These are phyloP conservation scores for Ceratotherium simum DNA, from an alignment of 2,113 vertebrate species.

Conservation along the genomic window DNA sequence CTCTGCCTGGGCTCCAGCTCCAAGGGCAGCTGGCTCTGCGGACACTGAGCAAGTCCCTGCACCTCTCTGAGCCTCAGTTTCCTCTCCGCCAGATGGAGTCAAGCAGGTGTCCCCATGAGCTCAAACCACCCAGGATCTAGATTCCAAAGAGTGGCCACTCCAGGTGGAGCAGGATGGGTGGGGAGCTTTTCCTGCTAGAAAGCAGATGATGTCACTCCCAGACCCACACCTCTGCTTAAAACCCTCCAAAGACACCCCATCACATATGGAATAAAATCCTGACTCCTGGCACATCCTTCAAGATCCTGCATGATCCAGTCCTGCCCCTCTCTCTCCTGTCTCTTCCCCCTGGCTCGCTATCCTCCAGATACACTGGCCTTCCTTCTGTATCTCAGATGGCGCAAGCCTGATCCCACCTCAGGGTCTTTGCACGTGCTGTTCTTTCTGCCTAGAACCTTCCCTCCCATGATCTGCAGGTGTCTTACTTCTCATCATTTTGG, in stretches of 20 bases:
- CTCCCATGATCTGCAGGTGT: too few relatives aligned
- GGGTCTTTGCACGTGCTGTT: not conserved
- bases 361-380: not conserved
- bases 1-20: not conserved
- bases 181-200: not conserved
- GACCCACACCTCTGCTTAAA: not conserved
- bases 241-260: not conserved
- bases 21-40: not conserved
- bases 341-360: rapidly evolving
- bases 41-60: not conserved
- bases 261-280: not conserved
- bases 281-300: not conserved
- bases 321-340: not conserved
- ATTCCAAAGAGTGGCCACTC: not conserved
- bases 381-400: not conserved
- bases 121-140: not conserved
- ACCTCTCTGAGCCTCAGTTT: not conserved
- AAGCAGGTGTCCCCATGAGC: not conserved
- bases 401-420: not conserved
- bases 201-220: not conserved
- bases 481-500: not conserved
- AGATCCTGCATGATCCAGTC: rapidly evolving
- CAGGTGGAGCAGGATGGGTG: rapidly evolving
- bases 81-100: not conserved
- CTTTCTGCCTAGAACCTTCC: not conserved